Evolutionary conservation across 2,797 vertebrate genomes (phyloP).

Genomic region (Poecile montanus): DNA sequence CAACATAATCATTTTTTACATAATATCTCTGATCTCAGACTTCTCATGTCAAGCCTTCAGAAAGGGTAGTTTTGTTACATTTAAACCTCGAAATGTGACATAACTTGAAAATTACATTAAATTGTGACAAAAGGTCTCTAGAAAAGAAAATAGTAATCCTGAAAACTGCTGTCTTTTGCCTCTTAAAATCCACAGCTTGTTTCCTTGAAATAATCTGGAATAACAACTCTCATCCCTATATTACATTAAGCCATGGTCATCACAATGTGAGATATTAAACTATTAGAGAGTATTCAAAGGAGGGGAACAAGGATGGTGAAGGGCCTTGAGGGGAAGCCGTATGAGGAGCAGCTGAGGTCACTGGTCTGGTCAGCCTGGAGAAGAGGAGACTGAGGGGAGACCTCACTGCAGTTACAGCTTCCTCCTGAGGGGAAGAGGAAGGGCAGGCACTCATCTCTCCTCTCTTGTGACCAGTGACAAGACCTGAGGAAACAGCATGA

Average conservation of each 20-base stretch:
- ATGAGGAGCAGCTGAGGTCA: background rate
- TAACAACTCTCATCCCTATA: background rate
- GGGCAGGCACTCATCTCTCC: background rate
- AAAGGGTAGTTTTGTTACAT: background rate
- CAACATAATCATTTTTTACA: background rate
- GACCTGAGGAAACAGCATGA: background rate
- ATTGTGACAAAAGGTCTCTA: background rate
- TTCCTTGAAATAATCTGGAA: background rate
- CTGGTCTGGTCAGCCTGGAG: background rate
- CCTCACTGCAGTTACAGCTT: rapidly evolving
- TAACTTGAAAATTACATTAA: background rate
- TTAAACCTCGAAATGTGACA: background rate
- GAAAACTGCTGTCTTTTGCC: background rate
- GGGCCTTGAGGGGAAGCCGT: rapidly evolving
- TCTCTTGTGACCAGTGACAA: background rate
- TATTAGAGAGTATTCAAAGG: background rate
- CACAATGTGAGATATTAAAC: background rate
- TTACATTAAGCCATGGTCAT: background rate
- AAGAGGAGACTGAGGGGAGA: background rate
- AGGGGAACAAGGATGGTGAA: rapidly evolving
- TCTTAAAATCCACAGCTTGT: background rate
- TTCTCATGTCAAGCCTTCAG: background rate
- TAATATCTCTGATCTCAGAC: background rate
- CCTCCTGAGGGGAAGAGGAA: rapidly evolving
- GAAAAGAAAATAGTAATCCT: background rate